Evolutionary conservation across 2,888 invertebrate species (phyloP).

Genomic region (Trissolcus brochymenae): DNA sequence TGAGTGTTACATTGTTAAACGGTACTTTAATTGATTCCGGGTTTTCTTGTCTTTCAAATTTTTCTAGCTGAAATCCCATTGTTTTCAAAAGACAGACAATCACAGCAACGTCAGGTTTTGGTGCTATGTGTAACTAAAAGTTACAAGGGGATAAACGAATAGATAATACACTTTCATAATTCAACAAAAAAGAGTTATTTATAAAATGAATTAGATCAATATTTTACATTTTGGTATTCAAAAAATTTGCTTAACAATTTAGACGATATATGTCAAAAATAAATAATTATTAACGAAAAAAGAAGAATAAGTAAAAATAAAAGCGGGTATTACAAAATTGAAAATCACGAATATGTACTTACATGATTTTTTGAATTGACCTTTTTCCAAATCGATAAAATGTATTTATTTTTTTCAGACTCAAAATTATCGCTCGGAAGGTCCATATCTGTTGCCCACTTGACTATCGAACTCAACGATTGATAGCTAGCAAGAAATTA

Average conservation of each 20-base stretch:
- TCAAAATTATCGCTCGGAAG: constrained; percentile 2
- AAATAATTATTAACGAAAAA: too few relatives aligned
- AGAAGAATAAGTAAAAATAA: too few relatives aligned
- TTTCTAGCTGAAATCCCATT: constrained; percentile 68
- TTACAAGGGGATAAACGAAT: too few relatives aligned
- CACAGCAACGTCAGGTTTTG: constrained; percentile 65
- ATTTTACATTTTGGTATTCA: too few relatives aligned
- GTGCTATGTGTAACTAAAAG: too few relatives aligned
- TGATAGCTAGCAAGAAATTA: constrained; percentile 10
- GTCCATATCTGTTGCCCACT: too few relatives aligned
- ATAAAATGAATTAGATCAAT: too few relatives aligned
- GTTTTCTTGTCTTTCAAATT: constrained; percentile 64
- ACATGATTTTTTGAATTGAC: constrained; percentile 8
- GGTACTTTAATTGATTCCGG: constrained; percentile 10
- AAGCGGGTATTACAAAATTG: too few relatives aligned
- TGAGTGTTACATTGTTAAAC: constrained; percentile 59
- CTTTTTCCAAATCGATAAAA: constrained; percentile 31
- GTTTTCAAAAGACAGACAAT: constrained; percentile 68
- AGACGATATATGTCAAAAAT: too few relatives aligned
- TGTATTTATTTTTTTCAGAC: constrained; percentile 22
- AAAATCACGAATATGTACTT: constrained; percentile 1
- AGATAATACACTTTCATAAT: too few relatives aligned
- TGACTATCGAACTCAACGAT: not conserved
- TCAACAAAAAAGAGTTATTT: too few relatives aligned
- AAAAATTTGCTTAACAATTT: too few relatives aligned